Evolutionary conservation across 2,888 invertebrate genomes (phyloP).

Genomic region (Pheosia tremula): DNA sequence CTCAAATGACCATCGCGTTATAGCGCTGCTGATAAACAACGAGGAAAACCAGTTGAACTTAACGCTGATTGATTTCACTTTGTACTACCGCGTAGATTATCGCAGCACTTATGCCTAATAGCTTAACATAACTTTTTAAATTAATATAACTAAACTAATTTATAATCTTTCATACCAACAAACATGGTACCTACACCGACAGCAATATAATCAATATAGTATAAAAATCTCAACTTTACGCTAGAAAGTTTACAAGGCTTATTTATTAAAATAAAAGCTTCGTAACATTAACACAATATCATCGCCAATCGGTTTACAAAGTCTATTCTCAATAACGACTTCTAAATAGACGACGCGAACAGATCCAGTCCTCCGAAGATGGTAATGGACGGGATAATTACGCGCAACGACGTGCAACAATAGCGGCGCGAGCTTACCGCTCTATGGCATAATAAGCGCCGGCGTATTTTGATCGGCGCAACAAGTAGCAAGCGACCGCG

Average conservation of each 20-base stretch:
- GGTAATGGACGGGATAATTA: slow-evolving; percentile 84
- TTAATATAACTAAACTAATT: neutral
- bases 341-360: slow-evolving; percentile 76
- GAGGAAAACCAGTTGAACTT: slow-evolving; percentile 15
- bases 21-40: slow-evolving; percentile 12
- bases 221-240: slow-evolving; percentile 29
- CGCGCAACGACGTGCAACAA: slow-evolving; percentile 82
- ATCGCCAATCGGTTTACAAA: slow-evolving; percentile 68
- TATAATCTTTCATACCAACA: neutral
- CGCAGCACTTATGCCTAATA: too few relatives aligned
- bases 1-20: slow-evolving; percentile 12
- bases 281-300: slow-evolving; percentile 68
- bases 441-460: slow-evolving; percentile 82
- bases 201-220: slow-evolving; percentile 15
- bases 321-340: slow-evolving; percentile 75
- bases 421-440: slow-evolving; percentile 79
- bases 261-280: slow-evolving; percentile 62
- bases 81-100: neutral
- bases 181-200: neutral
- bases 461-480: slow-evolving; percentile 79
- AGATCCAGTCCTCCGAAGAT: slow-evolving; percentile 77
- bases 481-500: slow-evolving; percentile 70
- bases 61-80: slow-evolving; percentile 5
- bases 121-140: too few relatives aligned
- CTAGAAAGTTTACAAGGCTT: slow-evolving; percentile 52